Conservation (phyloP, 2,888 invertebrate species). For the Sepioteuthis lessoniana region DNA sequence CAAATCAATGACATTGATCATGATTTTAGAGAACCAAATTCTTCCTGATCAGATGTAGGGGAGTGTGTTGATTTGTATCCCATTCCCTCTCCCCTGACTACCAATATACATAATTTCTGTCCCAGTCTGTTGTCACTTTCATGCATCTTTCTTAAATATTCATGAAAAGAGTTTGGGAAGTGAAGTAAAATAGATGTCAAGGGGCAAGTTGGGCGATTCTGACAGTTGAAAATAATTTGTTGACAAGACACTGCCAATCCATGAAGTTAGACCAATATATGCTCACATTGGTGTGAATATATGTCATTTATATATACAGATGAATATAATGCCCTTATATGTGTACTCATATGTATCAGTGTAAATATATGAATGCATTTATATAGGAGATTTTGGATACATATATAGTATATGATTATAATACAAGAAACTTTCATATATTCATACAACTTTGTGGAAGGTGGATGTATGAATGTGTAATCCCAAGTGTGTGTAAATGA, state of each 20-base stretch:
- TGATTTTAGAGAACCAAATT: background rate
- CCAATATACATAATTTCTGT: background rate
- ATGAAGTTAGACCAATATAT: slow-evolving; percentile 2
- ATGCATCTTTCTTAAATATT: background rate
- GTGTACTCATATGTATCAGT: background rate
- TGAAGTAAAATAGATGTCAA: background rate
- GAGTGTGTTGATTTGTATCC: background rate
- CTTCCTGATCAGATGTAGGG: background rate
- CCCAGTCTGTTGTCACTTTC: background rate
- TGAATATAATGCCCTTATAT: background rate
- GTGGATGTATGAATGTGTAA: background rate
- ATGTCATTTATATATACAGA: background rate
- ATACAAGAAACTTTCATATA: background rate
- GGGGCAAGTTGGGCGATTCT: background rate
- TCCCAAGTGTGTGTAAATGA: background rate
- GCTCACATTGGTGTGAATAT: background rate
- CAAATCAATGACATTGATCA: background rate
- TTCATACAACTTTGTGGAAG: background rate
- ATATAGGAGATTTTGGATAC: background rate
- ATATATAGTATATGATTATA: background rate
- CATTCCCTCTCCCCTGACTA: fast-evolving
- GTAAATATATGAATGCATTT: background rate
- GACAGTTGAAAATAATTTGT: background rate
- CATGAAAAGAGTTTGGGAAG: background rate
- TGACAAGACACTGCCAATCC: slow-evolving; percentile 2